These are phyloP conservation scores for Artibeus jamaicensis DNA, from an alignment of 2,797 vertebrate species.

Conservation along the genomic window DNA sequence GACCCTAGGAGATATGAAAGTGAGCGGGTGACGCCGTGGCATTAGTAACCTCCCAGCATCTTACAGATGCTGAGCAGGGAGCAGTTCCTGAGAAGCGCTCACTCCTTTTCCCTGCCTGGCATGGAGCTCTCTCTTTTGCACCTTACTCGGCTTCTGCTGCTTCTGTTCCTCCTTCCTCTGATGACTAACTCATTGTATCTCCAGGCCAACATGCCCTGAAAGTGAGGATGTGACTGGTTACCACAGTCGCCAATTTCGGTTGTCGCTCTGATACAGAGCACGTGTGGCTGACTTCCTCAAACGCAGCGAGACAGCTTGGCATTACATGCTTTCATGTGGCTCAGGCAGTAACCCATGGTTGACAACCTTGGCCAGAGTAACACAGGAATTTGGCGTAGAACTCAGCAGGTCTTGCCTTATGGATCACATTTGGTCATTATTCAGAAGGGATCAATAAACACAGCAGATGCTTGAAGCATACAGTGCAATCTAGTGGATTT, in stretches of 20 bases:
- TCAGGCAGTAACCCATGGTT: background rate
- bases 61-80: background rate
- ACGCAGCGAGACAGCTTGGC: background rate
- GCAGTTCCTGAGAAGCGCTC: background rate
- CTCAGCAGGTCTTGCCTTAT: background rate
- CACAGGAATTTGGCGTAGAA: background rate
- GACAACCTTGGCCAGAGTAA: background rate
- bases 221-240: background rate
- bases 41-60: background rate
- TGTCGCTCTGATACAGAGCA: rapidly evolving
- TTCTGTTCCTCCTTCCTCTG: background rate
- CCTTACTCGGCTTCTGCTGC: background rate
- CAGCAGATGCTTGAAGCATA: background rate
- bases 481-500: background rate
- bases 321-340: background rate
- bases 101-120: background rate
- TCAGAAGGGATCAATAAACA: background rate
- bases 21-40: background rate
- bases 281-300: background rate
- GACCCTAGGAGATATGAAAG: background rate
- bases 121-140: background rate
- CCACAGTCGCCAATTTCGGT: background rate
- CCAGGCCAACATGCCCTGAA: background rate
- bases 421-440: background rate
- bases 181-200: background rate